Conservation (phyloP, 2,888 invertebrate species). For the Lymantria dispar region DNA sequence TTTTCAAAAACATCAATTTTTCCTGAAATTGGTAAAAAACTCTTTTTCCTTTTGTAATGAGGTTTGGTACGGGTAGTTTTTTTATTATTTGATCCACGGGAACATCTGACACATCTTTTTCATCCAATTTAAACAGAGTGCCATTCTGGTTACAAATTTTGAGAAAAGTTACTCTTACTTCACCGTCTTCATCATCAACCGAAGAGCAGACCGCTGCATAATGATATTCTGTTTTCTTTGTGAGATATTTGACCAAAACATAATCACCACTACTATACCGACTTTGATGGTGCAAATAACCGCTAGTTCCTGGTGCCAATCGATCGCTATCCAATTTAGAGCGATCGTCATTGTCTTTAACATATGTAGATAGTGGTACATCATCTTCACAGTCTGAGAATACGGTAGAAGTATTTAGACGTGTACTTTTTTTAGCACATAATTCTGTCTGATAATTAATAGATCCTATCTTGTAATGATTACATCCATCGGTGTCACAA, state of each 20-base stretch:
- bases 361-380: conserved; percentile 11
- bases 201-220: conserved; percentile 17
- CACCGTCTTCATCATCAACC: conserved; percentile 14
- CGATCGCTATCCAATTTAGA: conserved; percentile 9
- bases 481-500: conserved; percentile 16
- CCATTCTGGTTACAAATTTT: conserved; percentile 18
- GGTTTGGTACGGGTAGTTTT: conserved; percentile 11
- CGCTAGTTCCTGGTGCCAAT: conserved; percentile 14
- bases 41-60: conserved; percentile 9
- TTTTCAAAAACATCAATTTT: conserved; percentile 3
- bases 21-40: conserved; percentile 8
- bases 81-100: conserved; percentile 12
- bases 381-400: conserved; percentile 8
- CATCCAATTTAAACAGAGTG: conserved; percentile 27
- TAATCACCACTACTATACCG: conserved; percentile 20
- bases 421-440: background rate
- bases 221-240: conserved; percentile 16
- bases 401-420: background rate
- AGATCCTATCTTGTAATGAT: conserved; percentile 9
- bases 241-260: conserved; percentile 16
- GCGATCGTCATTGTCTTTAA: conserved; percentile 3
- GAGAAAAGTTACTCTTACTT: conserved; percentile 21
- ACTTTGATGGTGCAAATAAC: conserved; percentile 9
- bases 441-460: conserved; percentile 12
- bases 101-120: conserved; percentile 21